Conservation (phyloP, 2,113 vertebrate genomes). For the Sphaerodactylus townsendi region DNA sequence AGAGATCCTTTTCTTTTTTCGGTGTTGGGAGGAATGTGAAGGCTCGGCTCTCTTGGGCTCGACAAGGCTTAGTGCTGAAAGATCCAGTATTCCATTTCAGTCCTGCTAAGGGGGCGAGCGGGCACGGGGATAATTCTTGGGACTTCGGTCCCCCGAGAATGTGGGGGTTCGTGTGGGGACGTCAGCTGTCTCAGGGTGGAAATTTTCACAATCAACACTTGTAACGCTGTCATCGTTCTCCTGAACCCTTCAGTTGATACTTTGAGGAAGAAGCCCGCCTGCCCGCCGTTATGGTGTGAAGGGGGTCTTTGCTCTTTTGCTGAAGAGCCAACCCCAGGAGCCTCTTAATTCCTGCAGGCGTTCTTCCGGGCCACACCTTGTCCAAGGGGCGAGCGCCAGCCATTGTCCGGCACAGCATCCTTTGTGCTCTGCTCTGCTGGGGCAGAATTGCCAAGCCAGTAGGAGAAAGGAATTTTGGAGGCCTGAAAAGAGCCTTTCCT, state of each 20-base stretch:
- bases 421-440: too few species aligned
- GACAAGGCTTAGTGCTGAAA: slow-evolving; percentile 62
- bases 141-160: too few species aligned
- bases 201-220: slow-evolving; percentile 77
- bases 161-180: background rate
- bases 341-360: too few species aligned
- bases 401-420: background rate
- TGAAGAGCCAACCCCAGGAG: background rate
- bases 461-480: background rate
- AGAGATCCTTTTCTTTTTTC: background rate
- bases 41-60: slow-evolving; percentile 69
- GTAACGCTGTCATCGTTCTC: slow-evolving; percentile 59
- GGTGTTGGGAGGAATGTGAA: slow-evolving; percentile 58
- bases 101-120: slow-evolving; percentile 19
- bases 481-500: background rate
- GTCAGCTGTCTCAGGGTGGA: slow-evolving; percentile 59
- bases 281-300: too few species aligned
- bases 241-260: slow-evolving; percentile 71
- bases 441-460: background rate
- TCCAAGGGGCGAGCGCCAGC: too few species aligned
- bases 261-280: background rate
- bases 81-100: slow-evolving; percentile 65
- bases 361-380: too few species aligned
- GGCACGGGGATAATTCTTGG: too few species aligned
- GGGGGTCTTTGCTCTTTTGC: too few species aligned